Evolutionary conservation across 2,113 vertebrate species (phyloP).

Genomic region (Baryphthengus martii): DNA sequence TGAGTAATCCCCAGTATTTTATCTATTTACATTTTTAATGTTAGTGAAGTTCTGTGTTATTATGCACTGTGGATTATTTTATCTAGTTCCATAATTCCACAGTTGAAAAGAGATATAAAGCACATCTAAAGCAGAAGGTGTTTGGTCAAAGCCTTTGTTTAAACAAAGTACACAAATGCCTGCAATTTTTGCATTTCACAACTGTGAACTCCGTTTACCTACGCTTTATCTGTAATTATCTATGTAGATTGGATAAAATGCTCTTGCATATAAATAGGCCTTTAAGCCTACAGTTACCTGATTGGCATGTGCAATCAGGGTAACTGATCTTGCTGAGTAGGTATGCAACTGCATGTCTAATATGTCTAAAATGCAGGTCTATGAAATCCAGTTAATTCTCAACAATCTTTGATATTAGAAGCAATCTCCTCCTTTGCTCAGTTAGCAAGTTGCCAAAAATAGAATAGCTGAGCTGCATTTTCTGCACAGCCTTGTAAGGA

Average conservation of each 20-base stretch:
- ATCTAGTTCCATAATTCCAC: not conserved
- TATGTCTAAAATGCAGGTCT: not conserved
- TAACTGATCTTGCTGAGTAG: not conserved
- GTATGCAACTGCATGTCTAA: not conserved
- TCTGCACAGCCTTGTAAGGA: not conserved
- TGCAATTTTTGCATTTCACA: not conserved
- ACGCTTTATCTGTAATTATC: not conserved
- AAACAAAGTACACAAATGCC: not conserved
- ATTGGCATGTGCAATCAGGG: not conserved
- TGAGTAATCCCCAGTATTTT: not conserved
- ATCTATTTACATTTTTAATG: not conserved
- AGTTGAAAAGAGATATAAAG: not conserved
- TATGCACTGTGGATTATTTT: not conserved
- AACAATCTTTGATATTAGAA: not conserved
- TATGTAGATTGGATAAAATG: not conserved
- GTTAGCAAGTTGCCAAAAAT: not conserved
- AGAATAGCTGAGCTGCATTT: not conserved
- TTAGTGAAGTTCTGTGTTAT: not conserved
- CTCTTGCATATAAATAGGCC: not conserved
- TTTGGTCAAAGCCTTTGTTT: not conserved
- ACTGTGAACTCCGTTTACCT: not conserved
- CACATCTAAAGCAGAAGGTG: not conserved
- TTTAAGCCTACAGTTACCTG: not conserved
- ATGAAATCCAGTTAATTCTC: not conserved
- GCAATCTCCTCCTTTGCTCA: not conserved